A percentile compares a stretch with the other conserved stretches of the same genome.
phyloP scores from a whole-genome alignment of 2,888 invertebrate species.

The Zygogramma bicolorata region DNA sequence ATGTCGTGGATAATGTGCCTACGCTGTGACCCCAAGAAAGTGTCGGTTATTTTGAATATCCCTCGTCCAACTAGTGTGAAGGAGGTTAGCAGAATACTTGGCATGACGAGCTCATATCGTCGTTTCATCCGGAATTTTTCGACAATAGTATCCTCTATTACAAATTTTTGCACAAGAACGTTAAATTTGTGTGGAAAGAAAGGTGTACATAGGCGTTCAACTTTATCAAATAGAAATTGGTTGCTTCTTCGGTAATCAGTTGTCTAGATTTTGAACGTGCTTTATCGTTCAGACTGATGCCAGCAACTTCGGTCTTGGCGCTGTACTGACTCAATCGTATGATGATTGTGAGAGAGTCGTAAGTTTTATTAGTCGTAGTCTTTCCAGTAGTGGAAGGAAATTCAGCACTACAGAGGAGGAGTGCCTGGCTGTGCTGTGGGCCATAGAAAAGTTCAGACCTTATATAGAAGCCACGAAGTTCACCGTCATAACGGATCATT shows the following conservation, averaged over 20 bases:
- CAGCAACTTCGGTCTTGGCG: neutral
- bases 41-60: slow-evolving; percentile 25
- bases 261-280: neutral
- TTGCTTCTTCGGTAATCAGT: neutral
- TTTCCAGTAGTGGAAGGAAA: neutral
- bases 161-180: neutral
- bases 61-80: neutral
- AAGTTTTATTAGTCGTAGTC: neutral
- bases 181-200: neutral
- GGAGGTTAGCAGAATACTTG: neutral
- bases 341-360: neutral
- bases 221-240: neutral
- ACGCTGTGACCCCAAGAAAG: slow-evolving; percentile 26
- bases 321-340: neutral
- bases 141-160: neutral
- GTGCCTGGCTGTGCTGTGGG: neutral
- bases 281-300: neutral
- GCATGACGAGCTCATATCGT: neutral
- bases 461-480: neutral
- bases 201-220: neutral
- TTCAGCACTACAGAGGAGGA: no score
- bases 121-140: neutral
- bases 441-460: neutral
- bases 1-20: slow-evolving; percentile 5
- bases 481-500: neutral